Evolutionary conservation across 1,140 invertebrate species (phyloP).

Genomic region (Pachypeltis micranthus): DNA sequence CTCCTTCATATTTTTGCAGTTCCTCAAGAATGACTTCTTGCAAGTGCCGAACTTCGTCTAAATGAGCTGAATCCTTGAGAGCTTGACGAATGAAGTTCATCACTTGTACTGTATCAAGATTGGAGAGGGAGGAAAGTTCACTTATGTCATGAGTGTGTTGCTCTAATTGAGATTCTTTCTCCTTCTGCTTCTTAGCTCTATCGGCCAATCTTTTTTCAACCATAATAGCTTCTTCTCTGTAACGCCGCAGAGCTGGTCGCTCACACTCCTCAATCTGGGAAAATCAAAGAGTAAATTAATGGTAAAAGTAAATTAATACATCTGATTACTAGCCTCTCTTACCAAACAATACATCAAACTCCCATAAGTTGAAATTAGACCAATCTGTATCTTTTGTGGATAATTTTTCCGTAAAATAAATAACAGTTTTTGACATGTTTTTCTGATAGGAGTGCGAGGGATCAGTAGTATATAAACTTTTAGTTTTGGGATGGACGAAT

Average conservation of each 20-base stretch:
- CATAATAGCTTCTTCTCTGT: neutral
- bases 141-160: neutral
- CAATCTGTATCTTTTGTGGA: too few relatives aligned
- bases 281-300: slow-evolving; percentile 4
- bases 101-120: neutral
- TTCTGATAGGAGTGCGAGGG: too few relatives aligned
- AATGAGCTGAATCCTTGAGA: neutral
- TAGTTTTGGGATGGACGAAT: too few relatives aligned
- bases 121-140: neutral
- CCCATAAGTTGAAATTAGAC: too few relatives aligned
- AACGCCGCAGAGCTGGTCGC: neutral
- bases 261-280: neutral
- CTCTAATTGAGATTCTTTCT: neutral
- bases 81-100: slow-evolving; percentile 4
- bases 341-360: too few relatives aligned
- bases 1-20: neutral
- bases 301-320: too few relatives aligned
- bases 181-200: neutral
- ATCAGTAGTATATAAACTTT: too few relatives aligned
- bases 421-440: too few relatives aligned
- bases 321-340: too few relatives aligned
- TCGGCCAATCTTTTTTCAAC: neutral
- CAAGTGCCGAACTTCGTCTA: slow-evolving; percentile 2
- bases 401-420: too few relatives aligned
- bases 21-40: neutral